Conservation (phyloP, 2,113 vertebrate genomes). For the Oriolus oriolus region DNA sequence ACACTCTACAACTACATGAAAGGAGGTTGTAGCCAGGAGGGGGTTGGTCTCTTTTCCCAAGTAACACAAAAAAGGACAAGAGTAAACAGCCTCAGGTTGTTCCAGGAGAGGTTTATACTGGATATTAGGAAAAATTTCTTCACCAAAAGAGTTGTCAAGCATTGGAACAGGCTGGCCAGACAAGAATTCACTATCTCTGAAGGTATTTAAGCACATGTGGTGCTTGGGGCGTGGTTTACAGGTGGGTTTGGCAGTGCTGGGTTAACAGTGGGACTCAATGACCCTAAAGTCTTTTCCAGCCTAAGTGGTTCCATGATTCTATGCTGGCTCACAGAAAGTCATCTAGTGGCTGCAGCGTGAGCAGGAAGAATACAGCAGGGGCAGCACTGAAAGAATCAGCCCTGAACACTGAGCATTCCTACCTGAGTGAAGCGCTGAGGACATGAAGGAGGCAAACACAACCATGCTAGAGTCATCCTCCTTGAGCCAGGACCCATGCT, state of each 20-base stretch:
- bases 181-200: not conserved
- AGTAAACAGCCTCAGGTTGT: not conserved
- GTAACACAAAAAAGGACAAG: not conserved
- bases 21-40: not conserved
- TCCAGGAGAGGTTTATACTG: not conserved
- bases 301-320: not conserved
- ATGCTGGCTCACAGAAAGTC: not conserved
- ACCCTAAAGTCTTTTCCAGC: not conserved
- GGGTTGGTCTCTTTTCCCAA: not conserved
- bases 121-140: not conserved
- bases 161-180: not conserved
- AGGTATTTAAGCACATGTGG: not conserved
- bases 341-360: not conserved
- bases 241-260: not conserved
- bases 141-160: too few species aligned
- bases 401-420: not conserved
- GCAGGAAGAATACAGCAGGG: not conserved
- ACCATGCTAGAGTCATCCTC: too few species aligned
- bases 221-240: not conserved
- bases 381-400: not conserved
- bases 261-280: not conserved
- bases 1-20: not conserved
- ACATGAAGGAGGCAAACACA: not conserved
- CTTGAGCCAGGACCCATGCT: not conserved
- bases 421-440: not conserved